Conservation (phyloP, 2,797 vertebrate genomes). For the Schizopygopsis malacanthus region DNA sequence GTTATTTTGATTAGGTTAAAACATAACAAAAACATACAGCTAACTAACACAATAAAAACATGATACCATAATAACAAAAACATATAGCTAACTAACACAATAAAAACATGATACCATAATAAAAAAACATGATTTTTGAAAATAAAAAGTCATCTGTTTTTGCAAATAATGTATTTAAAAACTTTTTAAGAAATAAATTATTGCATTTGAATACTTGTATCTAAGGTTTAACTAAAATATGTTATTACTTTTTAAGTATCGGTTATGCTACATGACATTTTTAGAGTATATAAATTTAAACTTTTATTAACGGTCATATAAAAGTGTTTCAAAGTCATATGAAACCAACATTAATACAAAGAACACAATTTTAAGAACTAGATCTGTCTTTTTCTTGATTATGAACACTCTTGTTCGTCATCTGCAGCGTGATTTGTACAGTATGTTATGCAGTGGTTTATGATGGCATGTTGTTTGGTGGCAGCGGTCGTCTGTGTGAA, state of each 20-base stretch:
- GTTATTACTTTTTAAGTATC: background rate
- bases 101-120: too few relatives aligned
- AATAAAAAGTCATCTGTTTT: too few relatives aligned
- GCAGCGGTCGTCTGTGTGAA: conserved; percentile 93
- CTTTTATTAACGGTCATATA: too few relatives aligned
- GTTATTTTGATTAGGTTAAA: too few relatives aligned
- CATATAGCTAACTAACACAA: too few relatives aligned
- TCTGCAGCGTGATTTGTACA: background rate
- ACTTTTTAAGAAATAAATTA: background rate
- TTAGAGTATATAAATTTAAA: background rate
- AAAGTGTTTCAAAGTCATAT: background rate
- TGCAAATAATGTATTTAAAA: background rate
- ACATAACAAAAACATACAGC: too few relatives aligned
- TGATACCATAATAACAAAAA: too few relatives aligned
- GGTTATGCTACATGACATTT: background rate
- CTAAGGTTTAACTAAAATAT: background rate
- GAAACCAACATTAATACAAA: background rate
- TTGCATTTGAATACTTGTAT: background rate
- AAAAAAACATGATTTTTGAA: too few relatives aligned
- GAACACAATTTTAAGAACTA: background rate
- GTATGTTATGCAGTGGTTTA: background rate
- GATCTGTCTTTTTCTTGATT: background rate
- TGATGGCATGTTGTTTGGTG: background rate
- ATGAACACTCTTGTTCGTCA: background rate
- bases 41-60: too few relatives aligned